Evolutionary conservation across 2,797 vertebrate species (phyloP), one percentile per base, ranked within the genome.

Genomic region (Chromobotia macracanthus): DNA sequence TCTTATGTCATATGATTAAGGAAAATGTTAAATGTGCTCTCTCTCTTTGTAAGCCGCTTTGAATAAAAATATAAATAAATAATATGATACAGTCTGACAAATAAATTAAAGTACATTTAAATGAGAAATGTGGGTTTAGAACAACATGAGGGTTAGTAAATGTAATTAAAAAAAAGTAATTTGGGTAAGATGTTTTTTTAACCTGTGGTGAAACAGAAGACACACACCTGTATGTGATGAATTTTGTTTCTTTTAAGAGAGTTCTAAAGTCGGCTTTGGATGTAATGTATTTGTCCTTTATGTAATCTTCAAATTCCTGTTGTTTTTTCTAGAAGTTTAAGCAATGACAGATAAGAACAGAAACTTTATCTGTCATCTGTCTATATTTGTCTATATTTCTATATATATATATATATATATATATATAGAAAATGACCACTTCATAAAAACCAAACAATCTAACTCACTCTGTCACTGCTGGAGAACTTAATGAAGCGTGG

Each of bases 241-340:
- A 99, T 93, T 99, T 99, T 72, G 98, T 99, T 93, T 99, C 98
- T 85, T 99, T 99, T 82, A 99, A 88, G 77, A 99, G 94, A 0
- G 96, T 99, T 84, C 98, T 93, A 91, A 99, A 99, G 92, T 99
- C 98, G 38, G 97, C 97, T 94, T 99, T 99, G 91, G 98, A 97
- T 85, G 97, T 99, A 88, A 99, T 99, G 89, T 97, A 99, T 87
- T 99, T 99, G 92, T 99, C 98, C 92, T 98, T 95, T 90, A 99
- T 99, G 91, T 98, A 99, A 31, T 99, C 97, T 90, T 99, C 97
- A 93, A 99, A 99, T 85, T 99, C 98, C 71, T 97, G 93, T 85
- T 99, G 97, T 82, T 96, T 97, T 91, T 99, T 99, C 97, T 99
- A 89, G 16, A 72, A 11, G 7, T 3, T 83, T 77, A 89, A 12